These are phyloP conservation scores for Erethizon dorsatum DNA, from an alignment of 2,797 vertebrate genomes.

Conservation along the genomic window DNA sequence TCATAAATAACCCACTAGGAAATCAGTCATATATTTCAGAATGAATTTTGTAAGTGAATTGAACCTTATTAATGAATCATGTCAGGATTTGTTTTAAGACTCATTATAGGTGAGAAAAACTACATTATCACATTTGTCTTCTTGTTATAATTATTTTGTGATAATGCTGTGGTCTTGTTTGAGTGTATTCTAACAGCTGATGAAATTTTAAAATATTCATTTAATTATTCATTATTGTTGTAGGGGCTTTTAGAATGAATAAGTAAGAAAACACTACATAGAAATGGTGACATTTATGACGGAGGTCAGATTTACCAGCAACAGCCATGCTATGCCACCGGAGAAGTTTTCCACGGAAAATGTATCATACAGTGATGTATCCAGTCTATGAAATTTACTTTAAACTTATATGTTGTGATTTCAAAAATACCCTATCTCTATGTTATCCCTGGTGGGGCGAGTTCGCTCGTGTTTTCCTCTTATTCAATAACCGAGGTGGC, in stretches of 20 bases:
- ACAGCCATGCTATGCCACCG: neutral
- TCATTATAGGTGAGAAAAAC: neutral
- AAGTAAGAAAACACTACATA: fast-evolving
- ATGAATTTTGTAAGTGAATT: neutral
- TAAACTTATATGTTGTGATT: neutral
- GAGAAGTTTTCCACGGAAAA: neutral
- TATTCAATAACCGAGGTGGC: neutral
- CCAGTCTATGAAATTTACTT: neutral
- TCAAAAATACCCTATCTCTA: neutral
- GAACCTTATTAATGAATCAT: neutral
- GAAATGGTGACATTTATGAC: neutral
- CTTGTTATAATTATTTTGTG: neutral
- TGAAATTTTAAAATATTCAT: neutral
- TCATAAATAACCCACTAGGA: neutral
- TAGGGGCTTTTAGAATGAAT: neutral
- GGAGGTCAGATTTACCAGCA: neutral
- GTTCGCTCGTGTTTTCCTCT: neutral
- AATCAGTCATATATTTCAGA: neutral
- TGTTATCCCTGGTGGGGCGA: too few relatives aligned
- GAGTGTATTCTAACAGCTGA: too few relatives aligned
- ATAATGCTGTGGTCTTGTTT: neutral
- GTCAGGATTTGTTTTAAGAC: neutral
- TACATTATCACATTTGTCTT: neutral
- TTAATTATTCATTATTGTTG: neutral
- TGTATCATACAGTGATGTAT: neutral